Evolutionary conservation across 2,797 vertebrate species (phyloP).

Genomic region (Chelon labrosus): DNA sequence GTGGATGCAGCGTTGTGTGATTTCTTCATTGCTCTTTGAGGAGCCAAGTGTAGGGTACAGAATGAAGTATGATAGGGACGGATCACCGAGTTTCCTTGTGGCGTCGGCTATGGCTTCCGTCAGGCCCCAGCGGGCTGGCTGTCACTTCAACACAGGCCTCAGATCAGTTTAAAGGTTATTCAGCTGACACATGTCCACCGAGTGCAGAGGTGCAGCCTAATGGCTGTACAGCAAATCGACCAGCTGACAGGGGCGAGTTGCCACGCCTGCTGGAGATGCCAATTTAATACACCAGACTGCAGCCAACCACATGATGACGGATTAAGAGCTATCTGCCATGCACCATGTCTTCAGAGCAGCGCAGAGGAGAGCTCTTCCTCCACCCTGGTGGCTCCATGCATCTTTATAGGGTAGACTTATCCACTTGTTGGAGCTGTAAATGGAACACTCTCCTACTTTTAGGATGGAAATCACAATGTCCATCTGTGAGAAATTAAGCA

Average conservation of each 20-base stretch:
- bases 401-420: conserved; percentile 18
- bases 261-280: conserved; percentile 68
- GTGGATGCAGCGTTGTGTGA: conserved; percentile 28
- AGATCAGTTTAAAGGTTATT: conserved; percentile 83
- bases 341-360: conserved; percentile 22
- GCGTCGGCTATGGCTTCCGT: conserved; percentile 52
- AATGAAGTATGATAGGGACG: conserved; percentile 58
- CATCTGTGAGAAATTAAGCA: conserved; percentile 42
- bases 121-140: conserved; percentile 65
- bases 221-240: conserved; percentile 77
- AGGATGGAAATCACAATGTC: conserved; percentile 35
- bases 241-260: conserved; percentile 67
- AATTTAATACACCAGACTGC: conserved; percentile 62
- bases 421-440: conserved; percentile 8
- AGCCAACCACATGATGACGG: conserved; percentile 58
- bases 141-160: conserved; percentile 73
- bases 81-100: conserved; percentile 60
- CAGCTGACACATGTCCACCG: conserved; percentile 84
- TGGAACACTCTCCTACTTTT: conserved; percentile 20
- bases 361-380: conserved; percentile 11
- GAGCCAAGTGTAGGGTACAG: conserved; percentile 17
- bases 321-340: conserved; percentile 67
- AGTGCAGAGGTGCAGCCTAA: conserved; percentile 73
- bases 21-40: conserved; percentile 37
- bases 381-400: background rate